These are phyloP conservation scores for Gadopsis marmoratus DNA, from an alignment of 2,797 vertebrate species.

Conservation along the genomic window DNA sequence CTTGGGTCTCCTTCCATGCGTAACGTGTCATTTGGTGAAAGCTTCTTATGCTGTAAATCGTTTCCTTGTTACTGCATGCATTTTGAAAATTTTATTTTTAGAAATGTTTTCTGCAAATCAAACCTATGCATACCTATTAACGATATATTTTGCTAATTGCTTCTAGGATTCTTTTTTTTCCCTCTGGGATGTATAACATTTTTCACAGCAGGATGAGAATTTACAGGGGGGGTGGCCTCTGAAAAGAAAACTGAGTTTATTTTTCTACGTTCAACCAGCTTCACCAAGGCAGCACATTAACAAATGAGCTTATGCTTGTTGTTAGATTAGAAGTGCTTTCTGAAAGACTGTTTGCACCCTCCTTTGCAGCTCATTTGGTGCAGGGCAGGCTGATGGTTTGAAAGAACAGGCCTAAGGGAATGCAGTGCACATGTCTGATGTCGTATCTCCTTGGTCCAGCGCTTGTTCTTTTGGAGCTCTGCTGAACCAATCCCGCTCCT, in stretches of 20 bases:
- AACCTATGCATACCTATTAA: slow-evolving; percentile 33
- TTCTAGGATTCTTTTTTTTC: slow-evolving; percentile 26
- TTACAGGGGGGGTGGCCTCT: slow-evolving; percentile 31
- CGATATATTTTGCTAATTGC: slow-evolving; percentile 35
- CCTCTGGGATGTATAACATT: slow-evolving; percentile 34
- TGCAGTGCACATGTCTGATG: slow-evolving; percentile 79
- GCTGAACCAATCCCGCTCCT: slow-evolving; percentile 77
- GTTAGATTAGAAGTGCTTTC: slow-evolving; percentile 68
- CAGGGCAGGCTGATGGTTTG: slow-evolving; percentile 72
- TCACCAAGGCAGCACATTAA: slow-evolving; percentile 54
- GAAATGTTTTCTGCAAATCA: slow-evolving; percentile 31
- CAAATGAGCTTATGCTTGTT: slow-evolving; percentile 72
- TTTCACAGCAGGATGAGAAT: slow-evolving; percentile 42
- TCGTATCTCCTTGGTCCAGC: slow-evolving; percentile 82
- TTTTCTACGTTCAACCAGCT: slow-evolving; percentile 44
- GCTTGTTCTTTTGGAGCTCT: slow-evolving; percentile 79
- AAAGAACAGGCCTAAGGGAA: slow-evolving; percentile 80
- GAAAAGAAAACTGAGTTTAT: slow-evolving; percentile 40
- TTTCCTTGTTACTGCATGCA: slow-evolving; percentile 9
- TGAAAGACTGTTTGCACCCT: slow-evolving; percentile 65
- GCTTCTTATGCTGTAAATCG: slow-evolving; percentile 21
- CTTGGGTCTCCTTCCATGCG: slow-evolving; percentile 31
- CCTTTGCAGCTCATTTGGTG: slow-evolving; percentile 67
- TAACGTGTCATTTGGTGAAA: slow-evolving; percentile 44
- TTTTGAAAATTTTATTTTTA: not conserved